A percentile compares a stretch with the other conserved stretches of the same genome.
phyloP scores from a whole-genome alignment of 2,797 vertebrate genomes.

The Gastrophryne carolinensis region DNA sequence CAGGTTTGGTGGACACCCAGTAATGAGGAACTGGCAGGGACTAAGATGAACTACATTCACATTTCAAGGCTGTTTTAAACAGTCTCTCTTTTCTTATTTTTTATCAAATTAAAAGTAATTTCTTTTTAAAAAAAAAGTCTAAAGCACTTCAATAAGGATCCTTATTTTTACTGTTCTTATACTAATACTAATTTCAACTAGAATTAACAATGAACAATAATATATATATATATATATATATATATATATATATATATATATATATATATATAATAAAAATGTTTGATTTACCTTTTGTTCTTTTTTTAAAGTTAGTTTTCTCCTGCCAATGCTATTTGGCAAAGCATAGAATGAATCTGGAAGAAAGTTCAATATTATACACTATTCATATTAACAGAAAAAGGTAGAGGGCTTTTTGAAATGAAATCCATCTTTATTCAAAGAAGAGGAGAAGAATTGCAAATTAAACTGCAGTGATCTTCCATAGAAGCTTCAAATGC shows the following conservation, averaged over 20 bases:
- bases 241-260: not conserved
- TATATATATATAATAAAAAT: not conserved
- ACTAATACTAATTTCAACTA: no score
- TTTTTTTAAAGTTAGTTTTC: not conserved
- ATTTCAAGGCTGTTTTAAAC: no score
- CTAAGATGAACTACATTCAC: no score
- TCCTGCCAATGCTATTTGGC: not conserved
- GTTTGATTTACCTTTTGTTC: not conserved
- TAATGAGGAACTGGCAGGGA: no score
- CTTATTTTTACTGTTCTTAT: no score
- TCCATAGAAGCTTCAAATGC: slow-evolving; percentile 41
- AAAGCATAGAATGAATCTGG: not conserved
- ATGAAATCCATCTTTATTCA: slow-evolving; percentile 49
- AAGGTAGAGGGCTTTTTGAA: slow-evolving; percentile 29
- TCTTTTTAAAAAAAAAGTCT: no score
- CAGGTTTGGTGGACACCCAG: no score
- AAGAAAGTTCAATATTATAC: not conserved
- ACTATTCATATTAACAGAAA: slow-evolving; percentile 33
- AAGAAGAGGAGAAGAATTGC: slow-evolving; percentile 39
- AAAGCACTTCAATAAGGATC: no score
- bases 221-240: no score
- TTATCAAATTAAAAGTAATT: no score
- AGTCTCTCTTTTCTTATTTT: no score
- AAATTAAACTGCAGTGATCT: slow-evolving; percentile 39
- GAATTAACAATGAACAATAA: no score